These are phyloP conservation scores for Propithecus deckenii DNA, from an alignment of 2,797 vertebrate genomes.

Conservation along the genomic window DNA sequence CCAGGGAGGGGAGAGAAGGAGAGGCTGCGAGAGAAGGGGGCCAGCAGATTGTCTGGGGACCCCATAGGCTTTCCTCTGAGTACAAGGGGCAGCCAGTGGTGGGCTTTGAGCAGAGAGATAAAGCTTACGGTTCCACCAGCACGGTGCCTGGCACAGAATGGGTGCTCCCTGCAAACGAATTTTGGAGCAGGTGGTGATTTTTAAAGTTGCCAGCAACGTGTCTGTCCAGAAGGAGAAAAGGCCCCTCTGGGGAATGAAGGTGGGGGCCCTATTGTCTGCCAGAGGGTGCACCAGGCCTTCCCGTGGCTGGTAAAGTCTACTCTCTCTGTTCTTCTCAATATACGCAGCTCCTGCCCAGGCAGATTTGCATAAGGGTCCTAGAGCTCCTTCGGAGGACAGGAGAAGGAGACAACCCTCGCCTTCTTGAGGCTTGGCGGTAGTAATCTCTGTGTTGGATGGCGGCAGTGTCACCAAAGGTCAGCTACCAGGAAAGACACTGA, in stretches of 20 bases:
- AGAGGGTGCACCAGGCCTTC: no score
- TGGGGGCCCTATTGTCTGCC: neutral
- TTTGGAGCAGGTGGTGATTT: neutral
- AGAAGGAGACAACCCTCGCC: neutral
- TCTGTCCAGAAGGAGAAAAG: neutral
- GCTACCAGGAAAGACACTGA: neutral
- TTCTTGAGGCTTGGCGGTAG: neutral
- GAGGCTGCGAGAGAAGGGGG: neutral
- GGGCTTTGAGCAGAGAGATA: neutral
- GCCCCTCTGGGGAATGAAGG: neutral
- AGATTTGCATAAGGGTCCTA: neutral
- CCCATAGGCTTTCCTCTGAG: neutral
- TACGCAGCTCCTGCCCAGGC: neutral
- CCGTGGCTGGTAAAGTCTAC: neutral
- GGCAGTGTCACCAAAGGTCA: neutral
- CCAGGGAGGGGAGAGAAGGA: neutral
- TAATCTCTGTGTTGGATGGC: neutral
- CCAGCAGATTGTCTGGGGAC: neutral
- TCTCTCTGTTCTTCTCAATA: neutral
- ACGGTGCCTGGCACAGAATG: rapidly evolving
- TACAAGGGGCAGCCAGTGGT: rapidly evolving
- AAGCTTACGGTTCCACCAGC: neutral
- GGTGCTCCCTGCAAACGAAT: no score
- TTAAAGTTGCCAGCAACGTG: neutral
- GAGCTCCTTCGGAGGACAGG: neutral